A percentile compares a stretch with the other conserved stretches of the same genome.
Evolutionary conservation across 2,113 vertebrate genomes (phyloP).

Genomic region (Panthera leo): DNA sequence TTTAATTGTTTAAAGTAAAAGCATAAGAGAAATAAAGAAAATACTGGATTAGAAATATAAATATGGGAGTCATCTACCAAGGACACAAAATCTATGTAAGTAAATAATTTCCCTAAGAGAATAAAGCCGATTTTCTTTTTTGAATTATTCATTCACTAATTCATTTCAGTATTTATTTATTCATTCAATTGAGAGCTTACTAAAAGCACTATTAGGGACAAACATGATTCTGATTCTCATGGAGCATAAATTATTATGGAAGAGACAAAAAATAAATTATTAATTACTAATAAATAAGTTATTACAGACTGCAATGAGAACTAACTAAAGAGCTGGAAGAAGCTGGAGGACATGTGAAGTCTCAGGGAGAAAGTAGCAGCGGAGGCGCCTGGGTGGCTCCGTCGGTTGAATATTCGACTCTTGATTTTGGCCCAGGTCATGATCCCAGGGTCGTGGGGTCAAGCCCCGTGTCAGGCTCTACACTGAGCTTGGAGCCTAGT

Average conservation of each 20-base stretch:
- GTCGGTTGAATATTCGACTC: too few relatives aligned
- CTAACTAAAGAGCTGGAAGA: not conserved
- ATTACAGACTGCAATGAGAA: not conserved
- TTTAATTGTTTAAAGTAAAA: slow-evolving; percentile 26
- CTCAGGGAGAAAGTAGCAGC: not conserved
- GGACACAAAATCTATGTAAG: not conserved
- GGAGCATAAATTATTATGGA: not conserved
- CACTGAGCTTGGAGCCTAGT: too few relatives aligned
- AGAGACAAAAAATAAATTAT: slow-evolving; percentile 1
- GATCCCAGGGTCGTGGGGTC: too few relatives aligned
- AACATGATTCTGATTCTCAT: not conserved
- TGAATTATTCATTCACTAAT: slow-evolving; percentile 55
- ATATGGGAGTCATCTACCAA: not conserved
- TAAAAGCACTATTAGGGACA: not conserved
- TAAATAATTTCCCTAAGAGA: slow-evolving; percentile 18
- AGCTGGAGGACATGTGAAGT: not conserved
- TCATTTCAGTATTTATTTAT: slow-evolving; percentile 23
- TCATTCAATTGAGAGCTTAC: not conserved
- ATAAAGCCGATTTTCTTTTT: slow-evolving; percentile 16
- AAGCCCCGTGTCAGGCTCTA: too few relatives aligned
- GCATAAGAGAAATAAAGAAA: not conserved
- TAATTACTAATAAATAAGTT: slow-evolving; percentile 18
- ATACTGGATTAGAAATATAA: not conserved
- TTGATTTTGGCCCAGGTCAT: too few relatives aligned
- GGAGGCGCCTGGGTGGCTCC: too few relatives aligned